Evolutionary conservation across 2,113 vertebrate genomes (phyloP), one percentile per base, ranked within the genome.

Genomic region (Actinemys pallida): DNA sequence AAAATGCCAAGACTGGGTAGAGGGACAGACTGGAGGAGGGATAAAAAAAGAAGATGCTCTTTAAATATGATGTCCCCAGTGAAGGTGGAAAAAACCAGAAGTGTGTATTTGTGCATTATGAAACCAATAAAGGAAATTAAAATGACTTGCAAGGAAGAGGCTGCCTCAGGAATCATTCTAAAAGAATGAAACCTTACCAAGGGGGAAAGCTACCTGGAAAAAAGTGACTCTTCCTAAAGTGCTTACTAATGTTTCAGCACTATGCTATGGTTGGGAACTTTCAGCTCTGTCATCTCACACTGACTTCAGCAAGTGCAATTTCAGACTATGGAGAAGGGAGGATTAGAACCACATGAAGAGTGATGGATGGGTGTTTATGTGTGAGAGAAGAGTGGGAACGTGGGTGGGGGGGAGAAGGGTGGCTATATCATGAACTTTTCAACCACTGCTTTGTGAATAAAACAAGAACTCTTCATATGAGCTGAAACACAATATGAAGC

Each of bases 131-230:
- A 93, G 92, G 84, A 95, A 97, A 96, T 86, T 75, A 94, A 96
- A 92, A 87, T 95, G 87, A 59, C 0, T 0, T 88, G 87, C 81
- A 95, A 85, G 50, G 65, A 93, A 83, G 76, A 93, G 59, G 94
- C 93, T 97, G 95, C 87, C 90, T 84, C 59, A 92, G 89, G 52
- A 97, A 89, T 97, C 96, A 97, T 97, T 96, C 92, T 95, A 95
- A 88, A 97, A 97, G 96, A 93, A 97, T 96, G 96, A 97, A 97
- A 96, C 95, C 96, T 83, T 95, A 96, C 96, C 94, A 89, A 94
- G 93, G 96, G 95, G 97, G 96, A 97, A 97, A 97, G 96, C 96
- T 96, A 96, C 96, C 91, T 97, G 96, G 95, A 95, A 97, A 97
- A 95, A 97, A 96, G 96, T 95, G 96, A 97, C 96, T 97, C 93